These are phyloP conservation scores for Corella eumyota DNA, from an alignment of 23 tunicate genomes.

Conservation along the genomic window DNA sequence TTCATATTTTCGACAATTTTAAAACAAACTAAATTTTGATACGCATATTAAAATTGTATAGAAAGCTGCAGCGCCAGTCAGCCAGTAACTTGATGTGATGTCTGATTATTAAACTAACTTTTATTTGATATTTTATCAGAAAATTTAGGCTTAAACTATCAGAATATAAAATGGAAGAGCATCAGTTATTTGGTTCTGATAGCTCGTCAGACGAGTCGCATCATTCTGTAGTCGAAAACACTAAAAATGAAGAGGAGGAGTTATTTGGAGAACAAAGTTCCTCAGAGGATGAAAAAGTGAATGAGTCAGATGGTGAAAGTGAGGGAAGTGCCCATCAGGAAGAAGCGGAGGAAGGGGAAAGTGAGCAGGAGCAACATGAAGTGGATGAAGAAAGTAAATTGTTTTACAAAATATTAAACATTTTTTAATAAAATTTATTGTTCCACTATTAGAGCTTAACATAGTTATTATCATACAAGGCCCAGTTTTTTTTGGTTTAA, in stretches of 20 bases:
- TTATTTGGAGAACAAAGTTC: constrained; percentile 7
- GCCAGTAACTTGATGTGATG: no score
- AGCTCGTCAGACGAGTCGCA: constrained; percentile 17
- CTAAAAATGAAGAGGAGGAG: background rate
- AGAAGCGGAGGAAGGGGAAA: constrained; percentile 1
- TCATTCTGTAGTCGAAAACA: background rate
- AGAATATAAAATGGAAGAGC: constrained; percentile 38
- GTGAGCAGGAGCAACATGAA: constrained; percentile 5
- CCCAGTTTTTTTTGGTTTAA: no score
- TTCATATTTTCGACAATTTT: no score
- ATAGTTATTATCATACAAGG: no score
- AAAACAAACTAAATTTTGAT: no score
- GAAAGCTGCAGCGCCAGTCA: no score
- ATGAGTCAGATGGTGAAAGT: constrained; percentile 1
- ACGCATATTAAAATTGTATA: no score
- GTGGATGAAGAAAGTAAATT: constrained; percentile 3
- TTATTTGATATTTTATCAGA: no score
- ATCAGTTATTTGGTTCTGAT: constrained; percentile 30
- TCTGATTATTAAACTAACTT: no score
- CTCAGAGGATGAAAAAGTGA: constrained; percentile 3
- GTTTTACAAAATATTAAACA: background rate
- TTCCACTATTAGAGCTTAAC: background rate
- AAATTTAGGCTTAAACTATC: no score
- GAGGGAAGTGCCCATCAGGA: constrained; percentile 18
- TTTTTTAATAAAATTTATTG: background rate